Evolutionary conservation across 2,113 vertebrate species (phyloP), one percentile per base, ranked within the genome.

Genomic region (Aythya baeri): DNA sequence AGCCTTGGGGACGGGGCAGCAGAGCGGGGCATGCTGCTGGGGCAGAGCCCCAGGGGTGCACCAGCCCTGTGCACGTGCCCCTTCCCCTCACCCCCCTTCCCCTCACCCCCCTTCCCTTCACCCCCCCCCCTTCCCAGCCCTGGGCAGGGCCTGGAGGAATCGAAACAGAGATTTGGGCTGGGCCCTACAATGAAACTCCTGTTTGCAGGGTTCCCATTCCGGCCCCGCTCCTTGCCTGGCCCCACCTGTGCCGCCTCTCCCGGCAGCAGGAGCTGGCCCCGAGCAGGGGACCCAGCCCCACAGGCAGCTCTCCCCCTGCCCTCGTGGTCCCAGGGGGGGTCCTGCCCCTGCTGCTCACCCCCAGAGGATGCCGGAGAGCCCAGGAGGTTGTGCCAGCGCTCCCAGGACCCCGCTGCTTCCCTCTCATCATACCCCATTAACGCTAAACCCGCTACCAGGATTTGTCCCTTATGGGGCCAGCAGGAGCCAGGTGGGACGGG

Each of bases 191-290:
- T 49, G 84, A 43, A 43, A 7, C 12, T 46, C 26, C 62, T 54
- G 67, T 63, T 79, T 0, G 0, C 32, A 17, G 13, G 61, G 50
- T 32, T 44, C 76, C 70, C 17, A 1, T 46, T 52, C 63, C 18
- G 4, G 38, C 13, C 57, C 38, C 2, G 3, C 5, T 17, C 57
- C 31, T 32, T 58, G 57, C 31, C 57, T 32, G 1, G 63, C n/a
- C 70, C 65, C 7, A 17, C 20, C 1, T 2, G 31, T 17, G 17
- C 11, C 9, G 16, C 57, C 31, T 21, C 41, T 31, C 67, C 4
- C 2, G 38, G 0, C 8, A 2, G 5, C 5, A 14, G 36, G 57
- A 14, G 6, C 0, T 6, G 2, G 9, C 44, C 59, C 50, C 31
- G 3, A 29, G 73, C 58, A 34, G 23, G 3, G 26, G 44, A 36